Evolutionary conservation across 1,140 invertebrate species (phyloP), one percentile per base, ranked within the genome.

Genomic region (Anoplophora glabripennis): DNA sequence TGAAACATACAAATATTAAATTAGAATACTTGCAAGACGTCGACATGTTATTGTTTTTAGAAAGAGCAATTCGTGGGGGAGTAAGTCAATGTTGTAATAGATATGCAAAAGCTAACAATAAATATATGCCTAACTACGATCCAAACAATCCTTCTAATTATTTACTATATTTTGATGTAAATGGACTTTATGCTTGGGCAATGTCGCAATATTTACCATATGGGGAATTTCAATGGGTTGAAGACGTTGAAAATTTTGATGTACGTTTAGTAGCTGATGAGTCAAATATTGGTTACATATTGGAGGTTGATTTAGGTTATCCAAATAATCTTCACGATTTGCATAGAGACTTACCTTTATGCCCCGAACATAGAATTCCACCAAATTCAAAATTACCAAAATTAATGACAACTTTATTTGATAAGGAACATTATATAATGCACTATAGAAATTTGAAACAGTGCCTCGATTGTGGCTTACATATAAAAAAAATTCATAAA

Each of bases 381-480:
- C 45, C 57, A 7, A 38, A 49, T 51, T 61, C 18, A 61, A 63
- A 73, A 67, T 12, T 28, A 35, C 40, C 47, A 79, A 78, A 78
- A 71, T 65, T 77, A 55, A 54, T 78, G 37, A 53, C 71, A 17
- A 76, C 71, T 33, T 40, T 64, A 9, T 34, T 55, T 37, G 37
- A 59, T 18, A 73, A 69, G 64, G 36, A 67, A 46, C 67, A 69
- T 14, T 77, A 78, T 28, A 28, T 5, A 28, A 28, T 28, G 49
- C 75, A 77, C 66, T 70, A 71, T 64, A 34, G 57, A 49, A 75
- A 52, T 12, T n/a, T 52, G 37, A 36, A 52, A 38, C 49, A 52
- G 8, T 15, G 21, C 5, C 33, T 42, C 28, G 8, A n/a, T 2
- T 21, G 4, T 1, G 17, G 37, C 1, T 4, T 53, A 28, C 4